Base-by-base conservation (phyloP, 1,140 invertebrate genomes). In the Zaprionus ornatus region DNA sequence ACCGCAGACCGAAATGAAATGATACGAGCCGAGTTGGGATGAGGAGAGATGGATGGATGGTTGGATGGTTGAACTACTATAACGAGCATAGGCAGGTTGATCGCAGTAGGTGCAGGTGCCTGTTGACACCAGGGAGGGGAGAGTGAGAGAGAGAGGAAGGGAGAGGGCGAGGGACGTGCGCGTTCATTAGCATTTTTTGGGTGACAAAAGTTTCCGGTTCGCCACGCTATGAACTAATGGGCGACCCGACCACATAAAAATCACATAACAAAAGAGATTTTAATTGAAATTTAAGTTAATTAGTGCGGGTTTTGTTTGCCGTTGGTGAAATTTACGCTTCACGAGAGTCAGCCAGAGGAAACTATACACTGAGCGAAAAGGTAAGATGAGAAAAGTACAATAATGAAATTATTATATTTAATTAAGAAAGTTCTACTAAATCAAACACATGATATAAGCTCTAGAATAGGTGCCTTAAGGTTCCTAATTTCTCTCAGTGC, bases 211-310 rank as follows among this genome's bases (percentile, higher is more conserved):
- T 88, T 88, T 88, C 85, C 81, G 85, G 85, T 90, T 88, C 72
- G 86, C 84, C 71, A 88, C 84, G 84, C 80, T 76, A 77, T 80
- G 74, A 81, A 88, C 80, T 84, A 84, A 88, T 84, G 80, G 54
- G 52, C 70, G 57, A 56, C 56, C 62, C 68, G 77, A 50, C 66
- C 66, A 65, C 61, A 75, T 71, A 72, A 79, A 88, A 88, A 88
- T 88, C 85, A 88, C 72, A 82, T 83, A 88, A 90, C 86, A 90
- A 90, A 88, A 90, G 85, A 79, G 81, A 82, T 88, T 88, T 88
- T 88, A 88, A 88, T 88, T 90, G 86, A 88, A 87, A 85, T 90
- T 88, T 77, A 90, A 90, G 84, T 88, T 88, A 88, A 88, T 88
- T 88, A 88, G 84, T 88, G 79, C 69, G 81, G 48, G 69, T 77